Percentiles rank a stretch among this genome's conserved stretches.
Evolutionary conservation across 2,113 vertebrate genomes (phyloP).

Genomic region (Anarrhichthys ocellatus): DNA sequence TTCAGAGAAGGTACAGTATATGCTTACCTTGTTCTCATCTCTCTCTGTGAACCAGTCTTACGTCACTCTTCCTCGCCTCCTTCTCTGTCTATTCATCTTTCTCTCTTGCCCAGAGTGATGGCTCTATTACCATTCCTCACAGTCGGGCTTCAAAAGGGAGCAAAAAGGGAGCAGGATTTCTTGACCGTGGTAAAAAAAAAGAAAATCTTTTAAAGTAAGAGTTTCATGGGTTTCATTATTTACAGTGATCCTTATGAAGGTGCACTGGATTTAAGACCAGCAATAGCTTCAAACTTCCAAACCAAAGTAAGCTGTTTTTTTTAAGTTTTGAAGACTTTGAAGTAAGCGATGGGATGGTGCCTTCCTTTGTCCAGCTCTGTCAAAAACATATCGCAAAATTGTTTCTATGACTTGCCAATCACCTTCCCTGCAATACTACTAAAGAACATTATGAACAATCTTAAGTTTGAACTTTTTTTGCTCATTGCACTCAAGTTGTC

Average conservation of each 20-base stretch:
- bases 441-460: neutral
- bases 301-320: slow-evolving; percentile 52
- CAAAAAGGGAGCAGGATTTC: slow-evolving; percentile 62
- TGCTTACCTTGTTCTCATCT: slow-evolving; percentile 29
- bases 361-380: neutral
- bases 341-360: slow-evolving; percentile 26
- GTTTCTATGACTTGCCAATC: neutral
- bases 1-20: neutral
- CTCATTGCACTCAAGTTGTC: too few species aligned
- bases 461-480: neutral
- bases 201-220: slow-evolving; percentile 29
- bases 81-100: slow-evolving; percentile 58
- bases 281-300: slow-evolving; percentile 38
- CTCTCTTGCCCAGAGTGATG: slow-evolving; percentile 68
- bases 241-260: slow-evolving; percentile 20
- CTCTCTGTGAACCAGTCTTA: slow-evolving; percentile 18
- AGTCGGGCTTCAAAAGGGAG: slow-evolving; percentile 51
- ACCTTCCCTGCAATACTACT: neutral
- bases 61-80: neutral
- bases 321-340: slow-evolving; percentile 59
- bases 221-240: neutral
- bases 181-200: slow-evolving; percentile 36
- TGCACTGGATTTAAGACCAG: slow-evolving; percentile 25
- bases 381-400: neutral
- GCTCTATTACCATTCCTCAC: slow-evolving; percentile 76